A percentile compares a stretch with the other conserved stretches of the same genome.
Evolutionary conservation across 2,797 vertebrate species (phyloP).

Genomic region (Melanotaenia pygmaea): DNA sequence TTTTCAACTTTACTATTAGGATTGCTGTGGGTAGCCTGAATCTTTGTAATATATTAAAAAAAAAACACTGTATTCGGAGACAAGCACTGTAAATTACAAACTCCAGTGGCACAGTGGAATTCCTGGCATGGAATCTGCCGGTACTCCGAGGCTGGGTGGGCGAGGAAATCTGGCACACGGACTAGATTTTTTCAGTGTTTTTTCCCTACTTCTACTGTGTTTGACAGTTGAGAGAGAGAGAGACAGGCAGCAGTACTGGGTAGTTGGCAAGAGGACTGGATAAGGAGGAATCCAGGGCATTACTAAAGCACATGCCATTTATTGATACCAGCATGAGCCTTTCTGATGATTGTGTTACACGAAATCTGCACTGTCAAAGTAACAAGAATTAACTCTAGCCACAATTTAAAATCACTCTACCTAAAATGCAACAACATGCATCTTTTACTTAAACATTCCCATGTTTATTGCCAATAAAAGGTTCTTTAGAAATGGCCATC

Average conservation of each 20-base stretch:
- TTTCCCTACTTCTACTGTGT: constrained; percentile 2
- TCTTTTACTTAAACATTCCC: not conserved
- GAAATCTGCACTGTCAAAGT: not conserved
- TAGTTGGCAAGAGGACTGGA: not conserved
- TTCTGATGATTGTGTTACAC: not conserved
- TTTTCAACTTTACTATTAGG: constrained; percentile 72
- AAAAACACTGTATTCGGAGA: constrained; percentile 81
- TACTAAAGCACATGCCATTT: not conserved
- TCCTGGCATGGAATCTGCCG: constrained; percentile 63
- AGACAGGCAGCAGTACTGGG: not conserved
- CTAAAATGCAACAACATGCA: not conserved
- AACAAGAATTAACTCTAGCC: not conserved
- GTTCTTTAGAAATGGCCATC: not conserved
- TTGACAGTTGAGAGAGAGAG: constrained; percentile 3
- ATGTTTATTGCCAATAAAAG: not conserved
- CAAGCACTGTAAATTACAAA: constrained; percentile 82
- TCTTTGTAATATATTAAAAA: constrained; percentile 40
- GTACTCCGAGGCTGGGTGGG: constrained; percentile 44
- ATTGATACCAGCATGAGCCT: not conserved
- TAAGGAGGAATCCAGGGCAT: not conserved
- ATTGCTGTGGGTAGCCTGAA: constrained; percentile 80
- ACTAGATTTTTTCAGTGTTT: constrained; percentile 9
- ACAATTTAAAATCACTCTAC: not conserved
- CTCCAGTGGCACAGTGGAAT: constrained; percentile 71
- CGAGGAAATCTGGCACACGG: constrained; percentile 52